Percentiles rank a stretch among this genome's conserved stretches.
Conservation (phyloP, 2,888 invertebrate species). For the Drosophila diplacantha region DNA sequence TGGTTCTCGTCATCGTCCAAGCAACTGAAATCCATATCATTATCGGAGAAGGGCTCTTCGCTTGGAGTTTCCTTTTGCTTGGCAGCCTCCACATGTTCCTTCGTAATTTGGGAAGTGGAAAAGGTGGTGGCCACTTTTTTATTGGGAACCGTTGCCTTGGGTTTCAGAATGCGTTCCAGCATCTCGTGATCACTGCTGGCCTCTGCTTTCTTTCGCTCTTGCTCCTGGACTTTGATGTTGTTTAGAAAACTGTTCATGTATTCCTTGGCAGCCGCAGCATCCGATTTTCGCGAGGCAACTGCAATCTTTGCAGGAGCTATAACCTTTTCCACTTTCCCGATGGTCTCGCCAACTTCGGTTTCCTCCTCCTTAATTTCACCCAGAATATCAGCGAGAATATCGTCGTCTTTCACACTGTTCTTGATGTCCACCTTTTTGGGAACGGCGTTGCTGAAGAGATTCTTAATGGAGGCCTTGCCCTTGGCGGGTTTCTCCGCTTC, state of each 20-base stretch:
- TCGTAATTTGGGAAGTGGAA: conserved; percentile 2
- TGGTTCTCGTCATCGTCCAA: conserved; percentile 76
- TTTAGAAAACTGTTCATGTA: conserved; percentile 76
- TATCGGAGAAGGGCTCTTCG: conserved; percentile 45
- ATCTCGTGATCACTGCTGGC: conserved; percentile 74
- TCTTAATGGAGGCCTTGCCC: conserved; percentile 85
- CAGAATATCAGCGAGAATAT: conserved; percentile 86
- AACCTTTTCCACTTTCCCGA: conserved; percentile 32
- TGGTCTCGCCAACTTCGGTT: conserved; percentile 20
- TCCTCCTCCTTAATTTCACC: conserved; percentile 81
- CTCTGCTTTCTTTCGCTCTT: conserved; percentile 57
- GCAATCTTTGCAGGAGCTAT: conserved; percentile 67
- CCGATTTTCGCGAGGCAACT: conserved; percentile 56
- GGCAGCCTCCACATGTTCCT: conserved; percentile 2
- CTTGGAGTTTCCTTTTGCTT: conserved; percentile 13
- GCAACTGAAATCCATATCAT: conserved; percentile 75
- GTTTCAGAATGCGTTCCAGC: conserved; percentile 73
- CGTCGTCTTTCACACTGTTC: conserved; percentile 89
- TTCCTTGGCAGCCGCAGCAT: conserved; percentile 75
- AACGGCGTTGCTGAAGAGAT: conserved; percentile 88
- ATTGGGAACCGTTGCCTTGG: conserved; percentile 52
- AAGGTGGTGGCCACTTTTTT: conserved; percentile 21
- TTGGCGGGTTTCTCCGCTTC: conserved; percentile 76
- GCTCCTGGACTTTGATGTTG: conserved; percentile 72
- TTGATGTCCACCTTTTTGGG: conserved; percentile 83